Evolutionary conservation across 2,797 vertebrate genomes (phyloP).

Genomic region (Ambastaia sidthimunki): DNA sequence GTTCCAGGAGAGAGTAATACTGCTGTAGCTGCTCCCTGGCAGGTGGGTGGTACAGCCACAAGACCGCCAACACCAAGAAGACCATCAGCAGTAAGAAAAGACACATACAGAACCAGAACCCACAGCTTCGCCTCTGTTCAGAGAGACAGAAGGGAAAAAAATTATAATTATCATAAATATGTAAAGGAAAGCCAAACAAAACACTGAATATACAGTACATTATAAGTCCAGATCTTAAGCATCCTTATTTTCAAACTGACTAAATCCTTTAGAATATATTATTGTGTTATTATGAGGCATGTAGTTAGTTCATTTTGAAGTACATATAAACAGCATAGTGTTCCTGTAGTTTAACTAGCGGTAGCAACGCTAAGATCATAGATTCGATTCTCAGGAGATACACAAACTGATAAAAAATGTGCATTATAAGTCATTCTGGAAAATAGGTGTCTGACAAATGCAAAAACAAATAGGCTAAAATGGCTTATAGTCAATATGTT

Average conservation of each 20-base stretch:
- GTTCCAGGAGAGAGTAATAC: constrained; percentile 70
- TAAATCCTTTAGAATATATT: neutral
- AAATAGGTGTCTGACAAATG: too few relatives aligned
- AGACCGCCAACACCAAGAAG: constrained; percentile 58
- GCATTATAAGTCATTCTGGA: too few relatives aligned
- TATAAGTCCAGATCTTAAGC: neutral
- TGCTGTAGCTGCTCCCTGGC: constrained; percentile 73
- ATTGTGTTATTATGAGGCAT: neutral
- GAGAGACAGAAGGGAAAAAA: constrained; percentile 3
- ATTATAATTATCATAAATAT: neutral
- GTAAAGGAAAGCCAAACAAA: neutral
- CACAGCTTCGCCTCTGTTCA: constrained; percentile 62
- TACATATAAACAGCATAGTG: neutral
- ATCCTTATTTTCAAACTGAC: neutral
- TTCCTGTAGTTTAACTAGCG: neutral
- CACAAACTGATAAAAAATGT: too few relatives aligned
- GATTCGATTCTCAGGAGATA: too few relatives aligned
- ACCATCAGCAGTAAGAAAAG: constrained; percentile 66
- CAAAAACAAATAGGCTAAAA: too few relatives aligned
- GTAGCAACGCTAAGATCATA: too few relatives aligned
- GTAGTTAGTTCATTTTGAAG: neutral
- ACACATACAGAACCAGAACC: constrained; percentile 69
- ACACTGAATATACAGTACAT: neutral
- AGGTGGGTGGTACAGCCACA: constrained; percentile 75
- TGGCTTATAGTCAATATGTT: neutral